phyloP scores from a whole-genome alignment of 2,113 vertebrate species.

The Mormyrus lacerda region DNA sequence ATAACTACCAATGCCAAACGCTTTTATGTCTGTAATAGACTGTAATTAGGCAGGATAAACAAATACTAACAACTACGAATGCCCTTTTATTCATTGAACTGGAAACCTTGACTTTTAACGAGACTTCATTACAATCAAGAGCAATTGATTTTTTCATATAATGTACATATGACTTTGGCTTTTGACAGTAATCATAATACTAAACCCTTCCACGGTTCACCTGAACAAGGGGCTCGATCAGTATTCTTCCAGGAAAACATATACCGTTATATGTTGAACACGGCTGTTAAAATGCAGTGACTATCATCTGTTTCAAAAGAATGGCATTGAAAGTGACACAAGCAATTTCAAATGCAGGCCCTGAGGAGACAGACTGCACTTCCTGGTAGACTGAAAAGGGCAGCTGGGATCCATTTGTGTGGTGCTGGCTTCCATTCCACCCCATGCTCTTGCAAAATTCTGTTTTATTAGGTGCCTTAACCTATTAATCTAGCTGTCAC shows the following conservation, averaged over 20 bases:
- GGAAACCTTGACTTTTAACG: not conserved
- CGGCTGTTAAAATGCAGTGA: not conserved
- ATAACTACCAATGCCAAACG: not conserved
- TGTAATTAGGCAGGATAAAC: not conserved
- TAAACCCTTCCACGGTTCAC: not conserved
- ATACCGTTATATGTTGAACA: not conserved
- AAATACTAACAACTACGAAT: not conserved
- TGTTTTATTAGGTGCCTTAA: not conserved
- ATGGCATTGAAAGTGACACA: not conserved
- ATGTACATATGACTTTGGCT: not conserved
- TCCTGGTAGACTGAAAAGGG: not conserved
- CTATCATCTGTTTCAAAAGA: not conserved
- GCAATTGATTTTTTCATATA: not conserved
- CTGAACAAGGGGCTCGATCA: not conserved
- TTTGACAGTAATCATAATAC: not conserved
- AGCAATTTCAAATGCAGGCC: not conserved
- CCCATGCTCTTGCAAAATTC: not conserved
- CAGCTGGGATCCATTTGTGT: not conserved
- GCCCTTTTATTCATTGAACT: not conserved
- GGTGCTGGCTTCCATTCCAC: not conserved
- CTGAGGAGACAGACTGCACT: not conserved
- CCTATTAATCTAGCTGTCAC: not conserved
- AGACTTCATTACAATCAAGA: not conserved
- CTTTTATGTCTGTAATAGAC: not conserved
- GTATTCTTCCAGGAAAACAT: not conserved